Evolutionary conservation across 2,888 invertebrate genomes (phyloP), one percentile per base, ranked within the genome.

Genomic region (Dendrolimus pini): DNA sequence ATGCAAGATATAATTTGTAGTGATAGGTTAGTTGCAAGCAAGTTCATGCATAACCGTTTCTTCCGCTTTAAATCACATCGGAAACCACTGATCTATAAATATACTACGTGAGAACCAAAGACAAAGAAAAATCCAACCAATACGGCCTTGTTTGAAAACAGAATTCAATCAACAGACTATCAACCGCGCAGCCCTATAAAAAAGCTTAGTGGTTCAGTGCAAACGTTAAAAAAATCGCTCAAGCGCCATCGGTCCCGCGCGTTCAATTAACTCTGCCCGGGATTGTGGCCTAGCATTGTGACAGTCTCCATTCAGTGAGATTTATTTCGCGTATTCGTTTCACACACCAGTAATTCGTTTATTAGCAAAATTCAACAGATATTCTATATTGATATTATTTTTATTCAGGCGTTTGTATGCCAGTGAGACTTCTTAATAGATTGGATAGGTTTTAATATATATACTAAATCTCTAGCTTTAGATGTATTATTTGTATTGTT

Each of bases 241-340:
- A 71, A 63, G 65, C 77, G 72, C 75, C 84, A 89, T 89, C 88
- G 89, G 84, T 82, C 89, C 87, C 88, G 72, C 84, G 82, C 83
- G 89, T 85, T 87, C 85, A 87, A 87, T 87, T 87, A 87, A 85
- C 75, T 68, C 67, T 65, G 65, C 61, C 61, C 62, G 66, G 72
- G 75, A 72, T 77, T 80, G 82, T 66, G 82, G 78, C 77, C 71
- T 68, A 68, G 71, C 76, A 75, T 75, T 81, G 77, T 83, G 85
- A 83, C 85, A 82, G 75, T 65, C 63, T 65, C 73, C 78, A 78
- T 79, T 79, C 78, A 75, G 72, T 68, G 69, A 76, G 75, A 75
- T 79, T 82, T 79, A 84, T 79, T 78, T 73, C 69, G 70, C 77
- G 70, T 72, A 73, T 79, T 80, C 76, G 74, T 75, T 84, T 82